These are phyloP conservation scores for Trachelus stipa DNA, from an alignment of 2,888 invertebrate genomes.

Conservation along the genomic window DNA sequence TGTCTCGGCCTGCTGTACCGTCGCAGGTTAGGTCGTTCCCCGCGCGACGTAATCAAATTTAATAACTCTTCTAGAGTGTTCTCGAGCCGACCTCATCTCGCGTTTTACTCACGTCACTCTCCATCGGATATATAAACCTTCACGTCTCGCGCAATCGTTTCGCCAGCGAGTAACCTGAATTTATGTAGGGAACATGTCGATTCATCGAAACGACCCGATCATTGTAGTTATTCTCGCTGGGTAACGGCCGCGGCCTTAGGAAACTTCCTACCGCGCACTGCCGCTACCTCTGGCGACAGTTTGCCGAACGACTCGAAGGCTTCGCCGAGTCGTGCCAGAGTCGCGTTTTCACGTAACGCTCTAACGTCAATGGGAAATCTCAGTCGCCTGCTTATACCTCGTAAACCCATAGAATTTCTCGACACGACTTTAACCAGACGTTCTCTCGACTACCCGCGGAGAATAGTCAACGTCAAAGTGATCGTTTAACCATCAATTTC, in stretches of 20 bases:
- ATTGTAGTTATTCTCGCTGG: conserved; percentile 17
- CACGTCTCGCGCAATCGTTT: conserved; percentile 23
- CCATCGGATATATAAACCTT: conserved; percentile 52
- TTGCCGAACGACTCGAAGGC: conserved; percentile 34
- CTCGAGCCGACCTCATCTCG: conserved; percentile 16
- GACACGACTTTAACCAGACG: not conserved
- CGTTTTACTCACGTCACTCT: conserved; percentile 27
- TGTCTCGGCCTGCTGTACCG: conserved; percentile 1
- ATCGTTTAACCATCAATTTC: not conserved
- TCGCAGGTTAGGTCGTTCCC: too few relatives aligned
- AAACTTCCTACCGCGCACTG: not conserved
- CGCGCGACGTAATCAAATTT: too few relatives aligned
- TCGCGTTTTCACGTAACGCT: not conserved
- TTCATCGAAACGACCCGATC: conserved; percentile 48
- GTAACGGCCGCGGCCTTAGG: not conserved
- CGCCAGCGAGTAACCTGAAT: conserved; percentile 51
- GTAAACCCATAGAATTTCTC: not conserved
- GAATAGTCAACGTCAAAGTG: not conserved
- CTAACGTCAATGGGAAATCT: not conserved
- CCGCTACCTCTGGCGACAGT: conserved; percentile 36
- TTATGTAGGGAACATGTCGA: conserved; percentile 56
- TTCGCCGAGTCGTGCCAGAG: not conserved
- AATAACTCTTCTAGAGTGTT: conserved; percentile 39
- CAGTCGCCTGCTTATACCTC: not conserved
- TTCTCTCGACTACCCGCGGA: not conserved